phyloP scores from a whole-genome alignment of 1,140 invertebrate genomes.

The Bursaphelenchus mucronatus region DNA sequence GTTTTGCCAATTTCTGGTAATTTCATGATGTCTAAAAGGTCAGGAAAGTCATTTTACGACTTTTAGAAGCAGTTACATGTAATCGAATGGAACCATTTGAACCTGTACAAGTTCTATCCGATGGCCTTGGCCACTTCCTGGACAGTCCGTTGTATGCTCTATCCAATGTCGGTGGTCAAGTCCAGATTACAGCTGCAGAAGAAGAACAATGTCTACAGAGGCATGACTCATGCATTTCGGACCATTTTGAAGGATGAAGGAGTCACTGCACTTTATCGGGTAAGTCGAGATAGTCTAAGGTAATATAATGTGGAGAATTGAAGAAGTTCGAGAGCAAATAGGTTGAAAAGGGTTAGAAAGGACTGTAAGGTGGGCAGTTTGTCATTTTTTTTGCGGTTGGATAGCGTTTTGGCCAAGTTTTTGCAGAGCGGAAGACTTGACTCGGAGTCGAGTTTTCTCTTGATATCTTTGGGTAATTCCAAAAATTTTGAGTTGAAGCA shows the following conservation, averaged over 20 bases:
- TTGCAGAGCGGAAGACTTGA: too few species aligned
- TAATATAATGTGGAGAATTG: too few species aligned
- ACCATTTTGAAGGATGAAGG: conserved; percentile 87
- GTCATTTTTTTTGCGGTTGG: too few species aligned
- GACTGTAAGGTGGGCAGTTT: too few species aligned
- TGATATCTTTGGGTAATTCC: too few species aligned
- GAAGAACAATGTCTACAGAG: conserved; percentile 62
- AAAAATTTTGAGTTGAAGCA: too few species aligned
- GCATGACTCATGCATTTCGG: conserved; percentile 81
- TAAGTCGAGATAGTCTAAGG: conserved; percentile 17
- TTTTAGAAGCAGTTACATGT: conserved; percentile 48
- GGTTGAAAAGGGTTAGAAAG: too few species aligned
- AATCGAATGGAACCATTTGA: conserved; percentile 99
- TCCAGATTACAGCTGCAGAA: conserved; percentile 77
- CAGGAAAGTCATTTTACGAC: not conserved
- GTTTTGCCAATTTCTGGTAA: too few species aligned
- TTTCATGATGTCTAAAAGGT: too few species aligned
- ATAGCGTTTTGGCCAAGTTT: too few species aligned
- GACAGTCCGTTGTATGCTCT: conserved; percentile 79
- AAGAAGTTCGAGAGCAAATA: too few species aligned
- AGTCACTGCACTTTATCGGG: conserved; percentile 78
- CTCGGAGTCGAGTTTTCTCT: too few species aligned
- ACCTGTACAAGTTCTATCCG: conserved; percentile 81
- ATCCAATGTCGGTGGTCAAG: conserved; percentile 92
- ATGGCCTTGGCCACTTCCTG: conserved; percentile 81